Evolutionary conservation across 2,888 invertebrate genomes (phyloP).

Genomic region (Parnassius mnemosyne): DNA sequence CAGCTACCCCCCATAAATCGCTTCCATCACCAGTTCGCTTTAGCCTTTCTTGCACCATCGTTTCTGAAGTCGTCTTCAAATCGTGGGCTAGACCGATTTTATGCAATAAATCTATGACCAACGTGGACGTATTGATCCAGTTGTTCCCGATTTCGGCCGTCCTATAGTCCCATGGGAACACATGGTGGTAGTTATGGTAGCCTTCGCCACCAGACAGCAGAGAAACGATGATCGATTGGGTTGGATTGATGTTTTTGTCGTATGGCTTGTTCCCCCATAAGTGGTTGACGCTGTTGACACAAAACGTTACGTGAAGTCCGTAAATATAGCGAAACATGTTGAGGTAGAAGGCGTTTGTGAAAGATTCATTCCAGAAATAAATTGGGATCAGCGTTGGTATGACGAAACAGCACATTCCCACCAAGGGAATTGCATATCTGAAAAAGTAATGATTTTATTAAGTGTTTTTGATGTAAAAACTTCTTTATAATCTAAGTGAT

Average conservation of each 20-base stretch:
- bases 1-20: constrained; percentile 34
- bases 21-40: constrained; percentile 44
- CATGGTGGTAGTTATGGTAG: no score
- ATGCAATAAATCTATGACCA: constrained; percentile 52
- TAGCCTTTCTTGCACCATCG: constrained; percentile 29
- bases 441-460: constrained; percentile 7
- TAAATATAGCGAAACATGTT: constrained; percentile 74
- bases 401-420: constrained; percentile 78
- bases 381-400: constrained; percentile 63
- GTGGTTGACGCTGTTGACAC: constrained; percentile 46
- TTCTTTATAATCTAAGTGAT: no score
- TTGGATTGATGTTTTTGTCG: constrained; percentile 51
- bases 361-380: constrained; percentile 79
- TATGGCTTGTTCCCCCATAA: constrained; percentile 67
- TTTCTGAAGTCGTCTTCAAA: constrained; percentile 16
- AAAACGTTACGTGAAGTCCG: constrained; percentile 63
- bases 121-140: constrained; percentile 36
- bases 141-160: no score
- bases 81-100: constrained; percentile 56
- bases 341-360: constrained; percentile 53
- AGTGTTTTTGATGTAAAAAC: no score
- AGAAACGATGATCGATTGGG: constrained; percentile 39
- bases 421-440: constrained; percentile 82
- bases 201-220: constrained; percentile 22
- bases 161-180: no score